phyloP scores from a whole-genome alignment of 2,797 vertebrate species.

The Vespertilio murinus region DNA sequence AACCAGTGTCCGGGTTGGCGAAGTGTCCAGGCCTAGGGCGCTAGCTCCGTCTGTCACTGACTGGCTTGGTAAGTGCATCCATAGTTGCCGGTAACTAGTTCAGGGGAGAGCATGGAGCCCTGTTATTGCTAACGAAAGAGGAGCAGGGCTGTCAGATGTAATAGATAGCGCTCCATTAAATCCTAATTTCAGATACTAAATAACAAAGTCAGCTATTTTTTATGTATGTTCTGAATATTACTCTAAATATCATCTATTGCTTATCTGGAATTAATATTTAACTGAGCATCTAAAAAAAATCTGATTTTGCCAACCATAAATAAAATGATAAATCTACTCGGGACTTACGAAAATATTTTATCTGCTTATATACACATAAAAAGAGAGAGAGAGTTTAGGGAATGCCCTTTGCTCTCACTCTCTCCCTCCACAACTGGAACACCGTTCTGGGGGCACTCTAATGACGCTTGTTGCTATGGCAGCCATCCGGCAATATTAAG shows the following conservation, averaged over 20 bases:
- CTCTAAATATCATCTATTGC: not conserved
- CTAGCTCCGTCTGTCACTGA: not conserved
- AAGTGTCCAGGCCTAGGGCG: not conserved
- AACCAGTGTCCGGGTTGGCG: not conserved
- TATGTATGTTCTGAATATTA: not conserved
- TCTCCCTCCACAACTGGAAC: not conserved
- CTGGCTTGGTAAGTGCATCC: rapidly evolving
- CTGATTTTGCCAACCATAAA: not conserved
- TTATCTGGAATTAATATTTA: not conserved
- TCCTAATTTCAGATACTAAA: not conserved
- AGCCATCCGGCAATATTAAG: not conserved
- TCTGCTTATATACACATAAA: not conserved
- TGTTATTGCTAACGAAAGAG: not conserved
- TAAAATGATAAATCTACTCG: not conserved
- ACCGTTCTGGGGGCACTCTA: too few species aligned
- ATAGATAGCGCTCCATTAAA: not conserved
- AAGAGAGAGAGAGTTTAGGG: not conserved
- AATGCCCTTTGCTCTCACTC: rapidly evolving
- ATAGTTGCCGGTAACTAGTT: too few species aligned
- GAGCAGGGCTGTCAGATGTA: not conserved
- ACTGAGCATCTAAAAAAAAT: too few species aligned
- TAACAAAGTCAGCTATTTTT: not conserved
- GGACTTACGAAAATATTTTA: not conserved
- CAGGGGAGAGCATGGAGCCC: rapidly evolving
- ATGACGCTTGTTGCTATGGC: not conserved